Conservation (phyloP, 2,797 vertebrate genomes). For the Agapornis canus region DNA sequence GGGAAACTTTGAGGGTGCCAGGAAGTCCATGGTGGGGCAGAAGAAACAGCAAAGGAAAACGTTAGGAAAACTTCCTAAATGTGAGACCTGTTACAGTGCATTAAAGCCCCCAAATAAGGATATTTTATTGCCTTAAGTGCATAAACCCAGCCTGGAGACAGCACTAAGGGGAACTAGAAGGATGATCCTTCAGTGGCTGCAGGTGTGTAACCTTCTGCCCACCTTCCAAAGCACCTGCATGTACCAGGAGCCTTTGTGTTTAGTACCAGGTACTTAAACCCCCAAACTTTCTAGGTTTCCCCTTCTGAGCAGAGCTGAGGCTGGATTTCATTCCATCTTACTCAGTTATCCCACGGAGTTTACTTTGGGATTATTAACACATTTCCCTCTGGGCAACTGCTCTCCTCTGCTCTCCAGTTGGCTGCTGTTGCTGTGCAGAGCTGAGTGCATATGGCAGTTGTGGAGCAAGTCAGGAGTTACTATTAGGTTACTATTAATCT, state of each 20-base stretch:
- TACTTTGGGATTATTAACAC: neutral
- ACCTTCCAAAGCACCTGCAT: neutral
- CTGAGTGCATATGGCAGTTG: neutral
- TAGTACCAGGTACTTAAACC: neutral
- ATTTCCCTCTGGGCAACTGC: neutral
- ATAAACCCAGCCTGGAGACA: neutral
- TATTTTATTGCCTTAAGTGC: neutral
- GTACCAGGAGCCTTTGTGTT: neutral
- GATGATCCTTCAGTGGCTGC: neutral
- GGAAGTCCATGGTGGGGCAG: neutral
- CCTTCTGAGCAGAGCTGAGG: neutral
- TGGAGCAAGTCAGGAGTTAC: neutral
- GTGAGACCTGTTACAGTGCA: neutral
- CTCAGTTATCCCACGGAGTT: neutral
- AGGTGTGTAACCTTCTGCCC: accelerated
- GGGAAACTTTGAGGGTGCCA: neutral
- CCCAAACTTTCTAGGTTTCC: neutral
- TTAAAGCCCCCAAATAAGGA: neutral
- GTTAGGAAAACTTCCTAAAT: neutral
- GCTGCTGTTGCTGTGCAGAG: neutral
- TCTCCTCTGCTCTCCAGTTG: neutral
- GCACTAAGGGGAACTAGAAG: accelerated
- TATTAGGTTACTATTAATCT: neutral
- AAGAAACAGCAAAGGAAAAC: neutral
- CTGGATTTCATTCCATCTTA: neutral